Evolutionary conservation across 2,797 vertebrate species (phyloP).

Genomic region (Dromococcyx pavoninus): DNA sequence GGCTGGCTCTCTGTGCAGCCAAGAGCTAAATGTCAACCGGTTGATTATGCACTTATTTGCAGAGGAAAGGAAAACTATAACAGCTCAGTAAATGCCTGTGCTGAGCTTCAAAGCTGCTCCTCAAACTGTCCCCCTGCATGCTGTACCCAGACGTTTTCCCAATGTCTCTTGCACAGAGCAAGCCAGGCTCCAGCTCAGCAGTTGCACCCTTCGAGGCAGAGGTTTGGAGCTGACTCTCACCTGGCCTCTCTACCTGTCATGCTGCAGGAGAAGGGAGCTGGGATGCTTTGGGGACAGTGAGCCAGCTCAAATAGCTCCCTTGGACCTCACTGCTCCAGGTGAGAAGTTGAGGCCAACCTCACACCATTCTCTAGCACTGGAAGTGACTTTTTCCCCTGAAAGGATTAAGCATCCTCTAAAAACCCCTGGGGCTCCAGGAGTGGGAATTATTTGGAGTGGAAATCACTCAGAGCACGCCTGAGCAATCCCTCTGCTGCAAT

Average conservation of each 20-base stretch:
- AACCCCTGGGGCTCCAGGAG: background rate
- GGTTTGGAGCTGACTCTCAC: background rate
- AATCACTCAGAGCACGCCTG: background rate
- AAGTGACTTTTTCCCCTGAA: background rate
- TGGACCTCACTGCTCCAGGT: background rate
- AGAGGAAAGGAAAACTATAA: background rate
- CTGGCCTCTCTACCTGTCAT: background rate
- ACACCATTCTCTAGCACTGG: background rate
- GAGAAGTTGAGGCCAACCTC: background rate
- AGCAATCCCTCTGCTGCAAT: background rate
- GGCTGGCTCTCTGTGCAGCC: background rate
- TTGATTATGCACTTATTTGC: background rate
- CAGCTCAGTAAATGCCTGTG: background rate
- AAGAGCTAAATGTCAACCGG: background rate
- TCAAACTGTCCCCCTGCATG: accelerated
- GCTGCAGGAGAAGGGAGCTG: background rate
- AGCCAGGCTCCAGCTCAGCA: accelerated
- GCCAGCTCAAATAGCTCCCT: background rate
- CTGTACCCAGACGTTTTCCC: accelerated
- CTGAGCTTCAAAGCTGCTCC: background rate
- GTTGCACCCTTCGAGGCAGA: background rate
- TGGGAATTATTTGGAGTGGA: background rate
- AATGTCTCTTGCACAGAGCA: accelerated
- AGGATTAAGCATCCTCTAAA: background rate
- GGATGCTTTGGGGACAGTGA: background rate